Evolutionary conservation across 2,888 invertebrate species (phyloP).

Genomic region (Melanotus villosus): DNA sequence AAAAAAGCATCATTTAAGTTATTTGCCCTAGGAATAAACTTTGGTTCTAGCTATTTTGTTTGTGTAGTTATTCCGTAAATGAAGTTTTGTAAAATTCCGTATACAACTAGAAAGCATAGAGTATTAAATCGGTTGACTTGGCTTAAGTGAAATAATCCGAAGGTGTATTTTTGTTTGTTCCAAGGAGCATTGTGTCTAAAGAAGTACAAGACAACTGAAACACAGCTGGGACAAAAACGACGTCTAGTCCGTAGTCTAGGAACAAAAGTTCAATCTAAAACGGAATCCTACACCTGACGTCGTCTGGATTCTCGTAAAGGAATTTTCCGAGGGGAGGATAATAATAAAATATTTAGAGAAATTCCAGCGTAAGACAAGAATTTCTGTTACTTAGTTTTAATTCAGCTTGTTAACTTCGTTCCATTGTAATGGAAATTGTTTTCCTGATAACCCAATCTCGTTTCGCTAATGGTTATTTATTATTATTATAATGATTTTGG

Average conservation of each 20-base stretch:
- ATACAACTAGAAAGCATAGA: no score
- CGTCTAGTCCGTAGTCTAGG: constrained; percentile 18
- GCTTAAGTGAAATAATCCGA: constrained; percentile 9
- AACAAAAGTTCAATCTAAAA: constrained; percentile 5
- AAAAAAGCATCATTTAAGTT: no score
- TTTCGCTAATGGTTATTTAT: background rate
- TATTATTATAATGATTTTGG: no score
- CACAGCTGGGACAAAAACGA: constrained; percentile 15
- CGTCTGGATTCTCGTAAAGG: constrained; percentile 1
- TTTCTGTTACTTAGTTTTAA: constrained; percentile 15
- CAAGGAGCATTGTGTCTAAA: constrained; percentile 4
- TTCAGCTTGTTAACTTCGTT: constrained; percentile 12
- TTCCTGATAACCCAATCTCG: background rate
- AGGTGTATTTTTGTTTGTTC: background rate
- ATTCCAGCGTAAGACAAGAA: constrained; percentile 18
- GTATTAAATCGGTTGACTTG: no score
- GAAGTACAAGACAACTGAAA: constrained; percentile 9
- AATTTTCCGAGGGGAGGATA: constrained; percentile 18
- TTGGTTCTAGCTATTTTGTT: no score
- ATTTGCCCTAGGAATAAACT: no score
- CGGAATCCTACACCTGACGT: constrained; percentile 24
- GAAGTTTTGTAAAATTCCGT: background rate
- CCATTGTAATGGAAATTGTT: constrained; percentile 16
- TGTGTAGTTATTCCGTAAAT: background rate
- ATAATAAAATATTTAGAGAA: constrained; percentile 22